phyloP scores from a whole-genome alignment of 2,888 invertebrate genomes.

The Gymnoscelis rufifasciata region DNA sequence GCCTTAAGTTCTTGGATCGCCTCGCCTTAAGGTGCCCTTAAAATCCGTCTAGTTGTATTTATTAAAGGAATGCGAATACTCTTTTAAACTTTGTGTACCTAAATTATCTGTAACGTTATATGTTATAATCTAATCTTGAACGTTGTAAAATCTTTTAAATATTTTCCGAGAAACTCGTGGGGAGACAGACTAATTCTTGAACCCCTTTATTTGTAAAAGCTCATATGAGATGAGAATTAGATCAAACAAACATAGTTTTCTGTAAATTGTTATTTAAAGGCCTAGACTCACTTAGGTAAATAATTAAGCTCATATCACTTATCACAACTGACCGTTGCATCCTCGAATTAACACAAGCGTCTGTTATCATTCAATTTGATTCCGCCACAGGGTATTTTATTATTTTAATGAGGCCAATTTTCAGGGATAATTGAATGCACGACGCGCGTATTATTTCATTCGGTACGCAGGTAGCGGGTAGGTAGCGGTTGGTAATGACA shows the following conservation, averaged over 20 bases:
- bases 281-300: neutral
- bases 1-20: too few relatives aligned
- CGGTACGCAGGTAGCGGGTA: conserved; percentile 41
- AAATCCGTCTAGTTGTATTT: too few relatives aligned
- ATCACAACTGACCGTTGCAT: conserved; percentile 47
- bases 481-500: conserved; percentile 19
- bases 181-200: too few relatives aligned
- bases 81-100: too few relatives aligned
- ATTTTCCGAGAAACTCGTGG: neutral
- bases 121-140: neutral
- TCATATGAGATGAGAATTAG: too few relatives aligned
- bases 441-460: conserved; percentile 68
- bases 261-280: too few relatives aligned
- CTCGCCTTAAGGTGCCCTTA: too few relatives aligned
- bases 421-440: conserved; percentile 75
- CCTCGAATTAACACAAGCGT: conserved; percentile 67
- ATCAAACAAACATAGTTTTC: too few relatives aligned
- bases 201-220: too few relatives aligned
- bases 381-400: conserved; percentile 73
- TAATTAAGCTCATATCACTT: conserved; percentile 18
- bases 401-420: conserved; percentile 78
- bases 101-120: too few relatives aligned
- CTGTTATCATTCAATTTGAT: conserved; percentile 78
- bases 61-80: too few relatives aligned
- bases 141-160: too few relatives aligned